Evolutionary conservation across 2,113 vertebrate species (phyloP).

Genomic region (Hippocampus zosterae): DNA sequence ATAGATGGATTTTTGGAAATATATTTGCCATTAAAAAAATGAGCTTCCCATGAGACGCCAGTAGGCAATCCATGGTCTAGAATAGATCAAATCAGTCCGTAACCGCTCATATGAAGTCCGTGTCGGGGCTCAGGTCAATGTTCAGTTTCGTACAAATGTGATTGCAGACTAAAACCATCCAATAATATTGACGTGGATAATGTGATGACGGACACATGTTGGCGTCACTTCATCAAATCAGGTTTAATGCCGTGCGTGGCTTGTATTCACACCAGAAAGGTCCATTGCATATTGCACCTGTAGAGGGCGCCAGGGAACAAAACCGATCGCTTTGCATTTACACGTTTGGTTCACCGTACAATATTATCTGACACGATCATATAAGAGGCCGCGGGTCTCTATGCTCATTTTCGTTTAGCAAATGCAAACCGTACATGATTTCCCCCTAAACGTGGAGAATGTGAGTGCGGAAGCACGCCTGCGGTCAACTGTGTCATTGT

Average conservation of each 20-base stretch:
- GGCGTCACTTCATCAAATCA: not conserved
- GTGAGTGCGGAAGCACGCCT: slow-evolving; percentile 12
- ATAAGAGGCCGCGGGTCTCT: too few species aligned
- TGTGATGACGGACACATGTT: not conserved
- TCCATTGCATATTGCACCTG: not conserved
- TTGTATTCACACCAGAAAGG: not conserved
- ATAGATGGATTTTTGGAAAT: not conserved
- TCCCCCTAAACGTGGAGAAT: not conserved
- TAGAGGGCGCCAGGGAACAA: not conserved
- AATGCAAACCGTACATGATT: not conserved
- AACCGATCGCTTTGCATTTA: not conserved
- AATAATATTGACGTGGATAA: not conserved
- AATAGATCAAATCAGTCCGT: not conserved
- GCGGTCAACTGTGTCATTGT: slow-evolving; percentile 40
- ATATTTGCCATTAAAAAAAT: too few species aligned
- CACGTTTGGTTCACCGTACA: too few species aligned
- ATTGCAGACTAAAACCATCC: not conserved
- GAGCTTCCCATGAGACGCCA: too few species aligned
- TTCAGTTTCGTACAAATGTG: not conserved
- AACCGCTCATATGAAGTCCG: not conserved
- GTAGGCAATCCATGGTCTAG: not conserved
- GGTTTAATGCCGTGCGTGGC: not conserved
- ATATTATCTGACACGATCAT: too few species aligned
- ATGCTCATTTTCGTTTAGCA: not conserved
- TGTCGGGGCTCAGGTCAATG: not conserved